phyloP scores from a whole-genome alignment of 2,888 invertebrate species.

The Ariolimax columbianus region DNA sequence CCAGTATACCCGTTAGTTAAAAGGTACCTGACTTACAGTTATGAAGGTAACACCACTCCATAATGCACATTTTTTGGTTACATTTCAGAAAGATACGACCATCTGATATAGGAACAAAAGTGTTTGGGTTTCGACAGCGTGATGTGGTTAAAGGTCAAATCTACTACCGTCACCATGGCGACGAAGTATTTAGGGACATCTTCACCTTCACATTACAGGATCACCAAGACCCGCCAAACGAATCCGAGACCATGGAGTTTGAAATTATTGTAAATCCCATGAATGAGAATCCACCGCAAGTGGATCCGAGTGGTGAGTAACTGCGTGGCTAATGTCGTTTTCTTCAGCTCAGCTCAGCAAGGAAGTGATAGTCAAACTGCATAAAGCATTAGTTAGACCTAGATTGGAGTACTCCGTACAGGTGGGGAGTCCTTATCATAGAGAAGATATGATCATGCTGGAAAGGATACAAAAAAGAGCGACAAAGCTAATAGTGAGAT shows the following conservation, averaged over 20 bases:
- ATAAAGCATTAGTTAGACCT: too few relatives aligned
- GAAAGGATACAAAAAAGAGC: too few relatives aligned
- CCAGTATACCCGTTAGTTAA: neutral
- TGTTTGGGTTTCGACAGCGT: constrained; percentile 74
- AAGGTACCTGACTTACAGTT: too few relatives aligned
- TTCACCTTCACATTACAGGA: constrained; percentile 76
- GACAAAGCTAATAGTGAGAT: too few relatives aligned
- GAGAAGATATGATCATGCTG: too few relatives aligned
- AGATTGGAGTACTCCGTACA: too few relatives aligned
- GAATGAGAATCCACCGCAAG: constrained; percentile 76
- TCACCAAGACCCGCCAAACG: constrained; percentile 75
- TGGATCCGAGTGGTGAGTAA: constrained; percentile 62
- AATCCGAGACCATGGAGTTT: constrained; percentile 72
- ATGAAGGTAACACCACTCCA: too few relatives aligned
- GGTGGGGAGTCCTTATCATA: too few relatives aligned
- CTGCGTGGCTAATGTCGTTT: neutral
- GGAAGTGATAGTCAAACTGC: too few relatives aligned
- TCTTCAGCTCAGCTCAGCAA: too few relatives aligned
- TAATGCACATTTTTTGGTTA: too few relatives aligned
- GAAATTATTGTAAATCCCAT: constrained; percentile 72
- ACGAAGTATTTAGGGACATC: constrained; percentile 71
- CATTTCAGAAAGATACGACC: constrained; percentile 62
- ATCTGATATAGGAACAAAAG: constrained; percentile 68
- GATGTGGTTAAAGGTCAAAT: constrained; percentile 76
- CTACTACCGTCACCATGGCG: constrained; percentile 76